A percentile compares a stretch with the other conserved stretches of the same genome.
Conservation (phyloP, 2,888 invertebrate genomes). For the Ochropleura leucogaster region DNA sequence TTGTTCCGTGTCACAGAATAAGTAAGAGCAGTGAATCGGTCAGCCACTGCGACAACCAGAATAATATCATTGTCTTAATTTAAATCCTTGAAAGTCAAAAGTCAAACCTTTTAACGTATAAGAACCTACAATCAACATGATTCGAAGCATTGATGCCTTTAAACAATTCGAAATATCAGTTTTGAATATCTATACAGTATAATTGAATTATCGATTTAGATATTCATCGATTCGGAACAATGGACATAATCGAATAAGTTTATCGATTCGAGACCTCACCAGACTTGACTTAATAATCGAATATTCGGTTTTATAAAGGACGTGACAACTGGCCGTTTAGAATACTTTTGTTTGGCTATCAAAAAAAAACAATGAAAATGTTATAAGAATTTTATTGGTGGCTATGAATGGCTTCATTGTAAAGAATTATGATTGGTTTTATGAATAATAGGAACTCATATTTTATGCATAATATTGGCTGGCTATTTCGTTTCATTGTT, state of each 20-base stretch:
- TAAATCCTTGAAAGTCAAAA: conserved; percentile 33
- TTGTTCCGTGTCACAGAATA: not conserved
- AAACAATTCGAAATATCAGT: conserved; percentile 64
- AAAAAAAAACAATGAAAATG: conserved; percentile 51
- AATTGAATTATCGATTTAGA: conserved; percentile 69
- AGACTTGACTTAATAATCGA: conserved; percentile 64
- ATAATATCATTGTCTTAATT: not conserved
- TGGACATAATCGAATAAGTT: conserved; percentile 68
- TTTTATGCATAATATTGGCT: conserved; percentile 37
- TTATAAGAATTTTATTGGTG: conserved; percentile 33
- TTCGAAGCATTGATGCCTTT: conserved; percentile 47
- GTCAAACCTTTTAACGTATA: conserved; percentile 5
- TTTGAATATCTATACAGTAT: conserved; percentile 60
- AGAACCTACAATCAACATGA: conserved; percentile 11
- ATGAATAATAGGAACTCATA: conserved; percentile 47
- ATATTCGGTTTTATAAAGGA: conserved; percentile 53
- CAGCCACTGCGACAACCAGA: not conserved
- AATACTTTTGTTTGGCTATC: conserved; percentile 43
- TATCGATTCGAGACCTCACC: conserved; percentile 62
- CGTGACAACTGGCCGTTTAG: conserved; percentile 61
- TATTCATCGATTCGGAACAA: conserved; percentile 68
- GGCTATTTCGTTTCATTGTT: conserved; percentile 10
- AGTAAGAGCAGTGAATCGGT: too few relatives aligned
- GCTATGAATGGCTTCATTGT: conserved; percentile 46
- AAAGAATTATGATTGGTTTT: conserved; percentile 32